phyloP scores from a whole-genome alignment of 92 coral and sea anemone species.

The Epizoanthus illoricatus region DNA sequence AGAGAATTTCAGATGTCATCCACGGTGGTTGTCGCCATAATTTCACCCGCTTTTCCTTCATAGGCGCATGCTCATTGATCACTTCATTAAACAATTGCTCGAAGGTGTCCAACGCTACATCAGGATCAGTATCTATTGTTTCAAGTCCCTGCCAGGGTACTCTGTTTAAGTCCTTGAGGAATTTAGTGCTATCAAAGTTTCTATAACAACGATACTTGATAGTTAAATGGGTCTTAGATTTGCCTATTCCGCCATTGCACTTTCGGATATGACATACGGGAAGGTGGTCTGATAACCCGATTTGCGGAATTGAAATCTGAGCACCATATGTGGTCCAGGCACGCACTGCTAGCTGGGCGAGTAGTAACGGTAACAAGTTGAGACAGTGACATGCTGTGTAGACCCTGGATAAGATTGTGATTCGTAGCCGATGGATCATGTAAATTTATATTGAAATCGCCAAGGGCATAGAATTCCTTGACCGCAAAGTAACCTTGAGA shows the following conservation, averaged over 20 bases:
- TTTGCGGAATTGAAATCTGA: constrained; percentile 38
- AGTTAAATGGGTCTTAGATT: constrained; percentile 17
- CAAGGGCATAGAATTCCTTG: constrained; percentile 40
- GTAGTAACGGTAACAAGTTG: constrained; percentile 27
- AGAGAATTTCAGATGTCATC: constrained; percentile 19
- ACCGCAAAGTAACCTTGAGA: constrained; percentile 42
- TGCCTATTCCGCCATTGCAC: neutral
- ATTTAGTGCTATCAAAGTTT: constrained; percentile 21
- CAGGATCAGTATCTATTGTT: constrained; percentile 7
- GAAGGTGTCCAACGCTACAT: constrained; percentile 16
- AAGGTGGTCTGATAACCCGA: constrained; percentile 38
- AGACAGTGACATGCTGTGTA: constrained; percentile 36
- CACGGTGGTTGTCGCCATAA: constrained; percentile 31
- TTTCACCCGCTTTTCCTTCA: constrained; percentile 37
- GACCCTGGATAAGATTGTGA: constrained; percentile 29
- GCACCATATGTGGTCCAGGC: constrained; percentile 41
- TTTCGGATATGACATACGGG: constrained; percentile 40
- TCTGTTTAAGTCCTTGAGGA: constrained; percentile 7
- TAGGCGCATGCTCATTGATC: constrained; percentile 12
- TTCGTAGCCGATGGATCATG: constrained; percentile 19
- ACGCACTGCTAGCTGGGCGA: constrained; percentile 26
- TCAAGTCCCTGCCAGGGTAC: constrained; percentile 39
- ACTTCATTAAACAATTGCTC: neutral
- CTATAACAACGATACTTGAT: constrained; percentile 33
- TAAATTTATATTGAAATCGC: constrained; percentile 42